Conservation (phyloP, 1,140 invertebrate genomes). For the Vollenhovia emeryi region DNA sequence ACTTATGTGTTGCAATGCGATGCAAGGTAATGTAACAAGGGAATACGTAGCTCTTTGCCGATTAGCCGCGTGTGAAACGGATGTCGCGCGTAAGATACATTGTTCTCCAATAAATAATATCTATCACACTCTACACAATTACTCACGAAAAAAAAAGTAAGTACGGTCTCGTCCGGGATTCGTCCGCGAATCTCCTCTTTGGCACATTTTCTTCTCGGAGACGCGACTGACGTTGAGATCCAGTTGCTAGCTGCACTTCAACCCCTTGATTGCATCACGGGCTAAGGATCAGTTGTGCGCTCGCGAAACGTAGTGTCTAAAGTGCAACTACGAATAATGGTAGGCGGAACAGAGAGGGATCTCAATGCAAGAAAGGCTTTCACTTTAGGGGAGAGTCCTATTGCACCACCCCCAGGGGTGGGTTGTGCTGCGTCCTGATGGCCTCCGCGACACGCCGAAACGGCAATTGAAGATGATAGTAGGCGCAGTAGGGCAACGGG, state of each 20-base stretch:
- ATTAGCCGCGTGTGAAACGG: background rate
- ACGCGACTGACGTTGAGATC: background rate
- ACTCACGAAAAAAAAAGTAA: slow-evolving; percentile 41
- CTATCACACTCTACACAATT: slow-evolving; percentile 48
- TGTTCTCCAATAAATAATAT: slow-evolving; percentile 47
- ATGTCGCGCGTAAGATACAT: background rate
- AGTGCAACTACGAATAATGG: background rate
- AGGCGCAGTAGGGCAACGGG: slow-evolving; percentile 92
- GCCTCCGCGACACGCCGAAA: slow-evolving; percentile 87
- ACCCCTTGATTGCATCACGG: background rate
- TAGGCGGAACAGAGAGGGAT: background rate
- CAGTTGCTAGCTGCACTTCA: background rate
- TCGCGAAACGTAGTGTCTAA: background rate
- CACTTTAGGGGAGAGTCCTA: slow-evolving; percentile 44
- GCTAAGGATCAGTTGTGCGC: background rate
- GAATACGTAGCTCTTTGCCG: background rate
- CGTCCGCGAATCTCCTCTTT: slow-evolving; percentile 10
- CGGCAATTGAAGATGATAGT: slow-evolving; percentile 92
- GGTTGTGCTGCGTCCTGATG: slow-evolving; percentile 83
- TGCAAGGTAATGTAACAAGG: background rate
- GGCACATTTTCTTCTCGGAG: slow-evolving; percentile 15
- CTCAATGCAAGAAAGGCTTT: background rate
- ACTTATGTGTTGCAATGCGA: background rate
- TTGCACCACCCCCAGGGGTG: slow-evolving; percentile 78
- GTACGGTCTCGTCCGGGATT: slow-evolving; percentile 19